These are phyloP conservation scores for Camptogramma bilineatum DNA, from an alignment of 2,888 invertebrate species.

Conservation along the genomic window DNA sequence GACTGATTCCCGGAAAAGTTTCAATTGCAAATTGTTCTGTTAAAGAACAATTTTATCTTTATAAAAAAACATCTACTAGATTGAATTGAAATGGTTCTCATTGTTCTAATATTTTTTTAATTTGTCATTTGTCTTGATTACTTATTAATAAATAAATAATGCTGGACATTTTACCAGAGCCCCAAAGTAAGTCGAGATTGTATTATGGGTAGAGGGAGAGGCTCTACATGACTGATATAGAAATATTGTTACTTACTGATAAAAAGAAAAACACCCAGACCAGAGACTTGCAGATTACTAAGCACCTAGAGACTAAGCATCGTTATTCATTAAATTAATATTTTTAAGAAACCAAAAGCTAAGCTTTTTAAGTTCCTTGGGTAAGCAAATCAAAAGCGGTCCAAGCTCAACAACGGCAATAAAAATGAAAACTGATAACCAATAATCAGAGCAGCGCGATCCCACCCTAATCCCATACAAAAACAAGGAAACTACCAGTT, in stretches of 20 bases:
- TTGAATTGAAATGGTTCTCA: background rate
- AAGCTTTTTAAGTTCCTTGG: no score
- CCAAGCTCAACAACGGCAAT: background rate
- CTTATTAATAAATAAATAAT: no score
- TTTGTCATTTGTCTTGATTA: no score
- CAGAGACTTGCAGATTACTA: no score
- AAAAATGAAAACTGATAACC: conserved; percentile 39
- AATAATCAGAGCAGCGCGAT: conserved; percentile 33
- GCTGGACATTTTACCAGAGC: no score
- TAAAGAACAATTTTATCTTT: background rate
- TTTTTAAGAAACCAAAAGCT: background rate
- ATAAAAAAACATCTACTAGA: background rate
- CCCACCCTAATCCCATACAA: conserved; percentile 29
- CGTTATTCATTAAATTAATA: background rate
- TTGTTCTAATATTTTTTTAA: background rate
- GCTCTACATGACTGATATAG: no score
- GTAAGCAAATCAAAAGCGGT: conserved; percentile 8
- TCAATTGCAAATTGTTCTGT: background rate
- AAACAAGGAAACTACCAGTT: conserved; percentile 33
- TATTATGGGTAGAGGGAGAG: no score
- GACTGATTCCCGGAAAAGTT: background rate
- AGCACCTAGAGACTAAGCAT: no score
- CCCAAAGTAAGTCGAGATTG: no score
- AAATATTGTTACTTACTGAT: no score
- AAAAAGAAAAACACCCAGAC: no score